Evolutionary conservation across 1,140 invertebrate genomes (phyloP).

Genomic region (Hylaeus anthracinus): DNA sequence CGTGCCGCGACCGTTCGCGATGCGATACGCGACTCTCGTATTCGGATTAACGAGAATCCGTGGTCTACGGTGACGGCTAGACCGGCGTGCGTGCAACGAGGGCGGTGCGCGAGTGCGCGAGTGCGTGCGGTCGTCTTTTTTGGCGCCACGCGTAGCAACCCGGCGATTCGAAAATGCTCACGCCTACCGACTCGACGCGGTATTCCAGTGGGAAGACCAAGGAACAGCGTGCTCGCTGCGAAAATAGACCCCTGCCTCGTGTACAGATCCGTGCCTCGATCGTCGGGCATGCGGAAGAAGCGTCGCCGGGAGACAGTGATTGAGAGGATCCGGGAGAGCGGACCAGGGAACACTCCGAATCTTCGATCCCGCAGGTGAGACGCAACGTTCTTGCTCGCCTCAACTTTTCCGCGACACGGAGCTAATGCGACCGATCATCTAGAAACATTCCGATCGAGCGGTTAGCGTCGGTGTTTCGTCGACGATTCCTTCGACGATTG

Average conservation of each 20-base stretch:
- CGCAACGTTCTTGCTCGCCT: conserved; percentile 1
- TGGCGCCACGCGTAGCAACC: conserved; percentile 25
- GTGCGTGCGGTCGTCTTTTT: conserved; percentile 15
- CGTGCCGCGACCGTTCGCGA: not conserved
- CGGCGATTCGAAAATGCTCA: conserved; percentile 48
- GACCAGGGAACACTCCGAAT: conserved; percentile 29
- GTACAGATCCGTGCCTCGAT: conserved; percentile 28
- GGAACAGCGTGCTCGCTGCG: conserved; percentile 9
- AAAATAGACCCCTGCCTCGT: conserved; percentile 37
- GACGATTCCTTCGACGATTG: no score
- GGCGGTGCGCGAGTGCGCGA: not conserved
- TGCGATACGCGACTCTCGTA: conserved; percentile 7
- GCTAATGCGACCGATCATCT: no score
- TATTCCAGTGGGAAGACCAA: conserved; percentile 47
- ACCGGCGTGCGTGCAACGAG: not conserved
- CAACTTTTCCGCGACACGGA: conserved; percentile 4
- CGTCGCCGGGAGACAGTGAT: conserved; percentile 49
- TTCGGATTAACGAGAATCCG: conserved; percentile 27
- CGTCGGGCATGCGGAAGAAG: conserved; percentile 58
- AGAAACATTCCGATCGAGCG: no score
- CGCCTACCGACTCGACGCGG: not conserved
- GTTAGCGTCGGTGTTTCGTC: no score
- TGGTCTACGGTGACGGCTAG: not conserved
- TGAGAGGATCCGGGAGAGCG: conserved; percentile 50
- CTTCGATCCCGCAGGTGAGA: conserved; percentile 57